Percentiles rank a stretch among this genome's conserved stretches.
Evolutionary conservation across 2,797 vertebrate genomes (phyloP).

Genomic region (Darevskia nairensis): DNA sequence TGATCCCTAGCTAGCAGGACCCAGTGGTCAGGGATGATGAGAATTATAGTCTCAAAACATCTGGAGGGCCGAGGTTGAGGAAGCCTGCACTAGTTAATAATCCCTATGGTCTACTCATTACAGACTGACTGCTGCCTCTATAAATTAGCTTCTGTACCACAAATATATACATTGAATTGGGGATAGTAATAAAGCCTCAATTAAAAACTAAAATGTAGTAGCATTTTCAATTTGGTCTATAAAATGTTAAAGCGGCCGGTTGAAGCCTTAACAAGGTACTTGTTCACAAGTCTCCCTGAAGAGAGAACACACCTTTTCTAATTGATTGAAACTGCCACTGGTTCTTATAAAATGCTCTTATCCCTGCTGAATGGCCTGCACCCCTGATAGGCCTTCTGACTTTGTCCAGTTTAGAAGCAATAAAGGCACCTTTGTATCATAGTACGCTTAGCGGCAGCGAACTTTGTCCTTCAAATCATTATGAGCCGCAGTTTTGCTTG

Average conservation of each 20-base stretch:
- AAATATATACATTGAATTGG: not conserved
- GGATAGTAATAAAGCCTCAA: not conserved
- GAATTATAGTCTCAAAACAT: too few species aligned
- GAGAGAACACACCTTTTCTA: not conserved
- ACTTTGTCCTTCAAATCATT: not conserved
- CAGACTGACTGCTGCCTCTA: not conserved
- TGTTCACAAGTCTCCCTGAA: not conserved
- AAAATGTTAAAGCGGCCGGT: not conserved
- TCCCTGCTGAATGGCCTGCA: not conserved
- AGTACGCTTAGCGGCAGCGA: not conserved
- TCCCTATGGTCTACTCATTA: too few species aligned
- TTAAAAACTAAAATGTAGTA: not conserved
- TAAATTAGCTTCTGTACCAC: not conserved
- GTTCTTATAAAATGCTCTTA: not conserved
- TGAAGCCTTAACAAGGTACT: not conserved
- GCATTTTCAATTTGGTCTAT: not conserved
- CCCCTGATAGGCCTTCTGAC: not conserved
- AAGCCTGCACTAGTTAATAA: too few species aligned
- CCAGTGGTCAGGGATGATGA: too few species aligned
- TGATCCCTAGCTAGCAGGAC: too few species aligned
- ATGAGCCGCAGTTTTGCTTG: constrained; percentile 20
- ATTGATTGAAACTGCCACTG: not conserved
- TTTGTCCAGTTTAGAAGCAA: not conserved
- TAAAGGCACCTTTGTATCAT: not conserved
- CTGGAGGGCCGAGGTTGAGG: too few species aligned